phyloP scores from a whole-genome alignment of 2,113 vertebrate genomes.

The Cariama cristata region DNA sequence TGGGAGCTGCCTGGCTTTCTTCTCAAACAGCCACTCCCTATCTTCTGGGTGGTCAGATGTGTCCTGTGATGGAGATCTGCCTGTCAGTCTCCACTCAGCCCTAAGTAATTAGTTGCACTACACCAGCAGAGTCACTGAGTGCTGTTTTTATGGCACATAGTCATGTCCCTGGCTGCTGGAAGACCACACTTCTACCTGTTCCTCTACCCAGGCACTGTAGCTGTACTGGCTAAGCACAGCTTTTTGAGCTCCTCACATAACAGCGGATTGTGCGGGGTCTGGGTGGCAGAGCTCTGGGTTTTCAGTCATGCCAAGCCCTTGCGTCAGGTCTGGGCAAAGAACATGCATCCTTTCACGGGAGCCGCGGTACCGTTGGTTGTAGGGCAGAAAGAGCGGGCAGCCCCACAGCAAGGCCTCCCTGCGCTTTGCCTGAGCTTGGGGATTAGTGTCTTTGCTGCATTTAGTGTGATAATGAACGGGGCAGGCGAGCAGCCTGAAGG shows the following conservation, averaged over 20 bases:
- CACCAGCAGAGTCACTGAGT: background rate
- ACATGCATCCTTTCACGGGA: background rate
- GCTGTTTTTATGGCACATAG: background rate
- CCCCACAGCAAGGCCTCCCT: background rate
- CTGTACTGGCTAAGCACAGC: background rate
- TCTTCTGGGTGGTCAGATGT: background rate
- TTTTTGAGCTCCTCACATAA: background rate
- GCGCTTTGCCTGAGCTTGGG: background rate
- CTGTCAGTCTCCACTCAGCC: rapidly evolving
- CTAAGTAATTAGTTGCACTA: background rate
- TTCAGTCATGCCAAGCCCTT: rapidly evolving
- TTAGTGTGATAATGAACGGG: background rate
- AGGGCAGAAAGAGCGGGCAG: background rate
- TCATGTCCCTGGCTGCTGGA: background rate
- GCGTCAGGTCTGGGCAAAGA: rapidly evolving
- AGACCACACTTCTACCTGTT: background rate
- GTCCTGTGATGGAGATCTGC: background rate
- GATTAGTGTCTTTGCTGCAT: background rate
- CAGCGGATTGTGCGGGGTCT: rapidly evolving
- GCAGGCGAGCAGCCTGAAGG: background rate
- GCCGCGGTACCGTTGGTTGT: rapidly evolving
- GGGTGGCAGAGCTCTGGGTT: background rate
- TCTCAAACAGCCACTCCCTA: background rate
- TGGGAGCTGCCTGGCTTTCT: background rate
- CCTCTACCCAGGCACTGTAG: background rate